A percentile compares a stretch with the other conserved stretches of the same genome.
These are phyloP conservation scores for Mirounga angustirostris DNA, from an alignment of 2,113 vertebrate species.

Conservation along the genomic window DNA sequence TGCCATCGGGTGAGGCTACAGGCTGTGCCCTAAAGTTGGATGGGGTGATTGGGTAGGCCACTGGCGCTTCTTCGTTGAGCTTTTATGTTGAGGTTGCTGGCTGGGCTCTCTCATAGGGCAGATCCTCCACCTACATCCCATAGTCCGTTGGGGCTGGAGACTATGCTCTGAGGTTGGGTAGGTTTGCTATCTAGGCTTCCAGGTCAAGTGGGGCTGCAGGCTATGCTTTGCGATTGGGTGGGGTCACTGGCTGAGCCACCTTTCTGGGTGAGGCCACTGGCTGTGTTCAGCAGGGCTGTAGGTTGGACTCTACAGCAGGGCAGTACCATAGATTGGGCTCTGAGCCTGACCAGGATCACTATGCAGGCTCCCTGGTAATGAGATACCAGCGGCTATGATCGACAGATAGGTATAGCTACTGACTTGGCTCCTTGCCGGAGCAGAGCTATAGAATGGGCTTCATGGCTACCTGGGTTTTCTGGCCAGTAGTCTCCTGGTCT, in stretches of 20 bases:
- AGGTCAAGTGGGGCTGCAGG: neutral
- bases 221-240: neutral
- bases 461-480: neutral
- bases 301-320: neutral
- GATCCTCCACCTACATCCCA: neutral
- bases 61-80: neutral
- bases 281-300: neutral
- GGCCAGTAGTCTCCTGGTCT: neutral
- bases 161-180: neutral
- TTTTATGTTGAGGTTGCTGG: neutral
- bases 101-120: neutral
- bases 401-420: neutral
- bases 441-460: neutral
- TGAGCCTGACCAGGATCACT: neutral
- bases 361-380: neutral
- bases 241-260: neutral
- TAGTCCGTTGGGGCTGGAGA: neutral
- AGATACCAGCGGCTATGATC: neutral
- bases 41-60: neutral
- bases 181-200: neutral
- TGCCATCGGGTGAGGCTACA: neutral
- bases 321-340: neutral
- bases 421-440: neutral
- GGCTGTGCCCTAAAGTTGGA: neutral
- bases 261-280: neutral